Base-by-base conservation (phyloP, 64 coral and sea anemone genomes). In the Astreopora myriophthalma region DNA sequence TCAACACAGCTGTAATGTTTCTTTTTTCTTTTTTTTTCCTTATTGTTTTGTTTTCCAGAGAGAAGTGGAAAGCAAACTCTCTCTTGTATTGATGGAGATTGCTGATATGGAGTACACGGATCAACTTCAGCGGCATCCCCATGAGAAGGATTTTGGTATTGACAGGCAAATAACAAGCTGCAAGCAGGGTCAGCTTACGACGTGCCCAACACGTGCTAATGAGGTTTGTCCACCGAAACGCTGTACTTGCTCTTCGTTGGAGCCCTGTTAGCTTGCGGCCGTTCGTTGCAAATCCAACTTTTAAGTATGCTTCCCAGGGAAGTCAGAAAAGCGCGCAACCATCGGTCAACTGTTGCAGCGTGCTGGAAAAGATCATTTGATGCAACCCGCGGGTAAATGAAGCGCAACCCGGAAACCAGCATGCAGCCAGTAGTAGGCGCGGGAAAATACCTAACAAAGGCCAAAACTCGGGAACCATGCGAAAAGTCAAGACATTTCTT, bases 61-160 rank as follows among this genome's bases (percentile, higher is more conserved):
- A 6, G 83, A 86, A 20, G 62, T 86, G 13, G 64, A 70, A 60
- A 44, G n/a, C 17, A 44, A 86, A n/a, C 63, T 86, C 29, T 86
- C 63, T 42, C 37, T 40, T 19, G 36, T 86, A 13, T 39, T 70
- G 22, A 86, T 69, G 63, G 33, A 69, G 14, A 20, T 86, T 12
- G 83, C 83, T 1, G 83, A 46, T 42, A 33, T 70, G 63, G 69
- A 86, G 34, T 19, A 28, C 63, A 70, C 64, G 3, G 83, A 86
- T 69, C 83, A 17, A 22, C n/a, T 9, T 6, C 40, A 31, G 30
- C 68, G 20, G 32, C 40, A 51, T 34, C 22, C 22, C 32, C 34
- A 38, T 19, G 63, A 31, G 8, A 73, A 27, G 11, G 11, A 73
- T 14, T 25, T 85, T 33, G 35, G 83, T 23, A 7, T 42, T 27